Base-by-base conservation (phyloP, 2,113 vertebrate genomes). In the Oreochromis tanganicae region DNA sequence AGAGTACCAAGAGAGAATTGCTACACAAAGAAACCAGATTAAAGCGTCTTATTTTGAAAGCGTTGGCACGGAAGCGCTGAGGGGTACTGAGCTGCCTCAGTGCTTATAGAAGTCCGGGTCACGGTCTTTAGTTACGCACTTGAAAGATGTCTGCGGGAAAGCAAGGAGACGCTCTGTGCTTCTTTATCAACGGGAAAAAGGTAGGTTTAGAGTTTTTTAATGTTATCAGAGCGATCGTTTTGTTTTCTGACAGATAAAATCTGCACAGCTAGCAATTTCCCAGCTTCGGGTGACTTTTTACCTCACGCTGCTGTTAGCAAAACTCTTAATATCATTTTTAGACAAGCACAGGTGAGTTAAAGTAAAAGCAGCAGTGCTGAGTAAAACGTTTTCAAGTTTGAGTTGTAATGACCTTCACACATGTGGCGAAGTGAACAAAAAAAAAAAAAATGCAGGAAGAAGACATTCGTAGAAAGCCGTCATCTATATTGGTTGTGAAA, bases 181-280 rank as follows among this genome's bases (percentile, higher is more conserved):
- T 95, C 41, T 95, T 92, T 56, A 81, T 95, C 5, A 95, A 95
- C 57, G 94, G 94, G 17, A 92, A 90, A 73, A 95, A 84, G 92
- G 94, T 92, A 43, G 4, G 43, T 68, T 13, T 16, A 24, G 38
- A 46, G 21, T 7, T 4, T 12, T 29, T 14, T 9, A 14, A 21
- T 9, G 12, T 21, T 43, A 13, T 24, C 36, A 32, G 17, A 32
- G 57, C 29, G 27, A 32, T 8, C 5, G 14, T 61, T 43, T 43
- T 24, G 17, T 63, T 68, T 41, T 68, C 19, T 71, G n/a, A 24
- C n/a, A 24, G 36, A 41, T 41, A 2, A 71, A 24, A 24, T 43
- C n/a, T 43, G 63, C 63, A 14, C 36, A 24, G n/a, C 5, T 14
- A 14, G 7, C n/a, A 71, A 6, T 41, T 24, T 43, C 63, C 12